Percentiles rank a stretch among this genome's conserved stretches.
Evolutionary conservation across 2,888 invertebrate species (phyloP).

Genomic region (Cantharis flavilabris): DNA sequence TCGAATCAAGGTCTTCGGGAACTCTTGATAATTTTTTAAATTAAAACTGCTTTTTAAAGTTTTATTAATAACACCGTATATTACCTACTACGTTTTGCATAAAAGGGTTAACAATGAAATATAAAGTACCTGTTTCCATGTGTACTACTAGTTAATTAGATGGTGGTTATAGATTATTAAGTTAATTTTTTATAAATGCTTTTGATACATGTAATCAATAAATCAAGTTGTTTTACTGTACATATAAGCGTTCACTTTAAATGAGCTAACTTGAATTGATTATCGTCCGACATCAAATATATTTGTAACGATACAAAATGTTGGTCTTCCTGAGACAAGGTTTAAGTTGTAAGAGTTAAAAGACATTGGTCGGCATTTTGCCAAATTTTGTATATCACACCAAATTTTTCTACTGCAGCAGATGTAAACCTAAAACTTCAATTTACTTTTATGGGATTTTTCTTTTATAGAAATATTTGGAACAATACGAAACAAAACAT

Average conservation of each 20-base stretch:
- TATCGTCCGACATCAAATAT: neutral
- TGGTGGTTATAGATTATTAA: conserved; percentile 7
- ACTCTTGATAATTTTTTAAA: no score
- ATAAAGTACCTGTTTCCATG: conserved; percentile 9
- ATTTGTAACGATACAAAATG: neutral
- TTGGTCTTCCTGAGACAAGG: neutral
- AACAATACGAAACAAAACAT: conserved; percentile 9
- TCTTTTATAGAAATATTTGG: conserved; percentile 1
- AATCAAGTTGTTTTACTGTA: conserved; percentile 17
- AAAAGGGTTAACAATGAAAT: conserved; percentile 1
- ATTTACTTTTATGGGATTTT: conserved; percentile 25
- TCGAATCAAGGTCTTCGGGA: no score
- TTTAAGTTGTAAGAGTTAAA: conserved; percentile 10
- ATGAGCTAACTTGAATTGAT: conserved; percentile 6
- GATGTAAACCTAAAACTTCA: conserved; percentile 25
- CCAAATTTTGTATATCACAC: conserved; percentile 18
- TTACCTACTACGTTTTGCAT: neutral
- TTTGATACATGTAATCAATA: conserved; percentile 10
- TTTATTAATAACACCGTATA: neutral
- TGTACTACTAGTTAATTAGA: conserved; percentile 10
- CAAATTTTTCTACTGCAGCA: conserved; percentile 16
- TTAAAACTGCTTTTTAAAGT: no score
- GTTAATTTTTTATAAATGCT: conserved; percentile 15
- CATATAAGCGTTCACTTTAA: conserved; percentile 11
- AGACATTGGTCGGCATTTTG: conserved; percentile 10